phyloP scores from a whole-genome alignment of 2,888 invertebrate species.

The Dynastes maya region DNA sequence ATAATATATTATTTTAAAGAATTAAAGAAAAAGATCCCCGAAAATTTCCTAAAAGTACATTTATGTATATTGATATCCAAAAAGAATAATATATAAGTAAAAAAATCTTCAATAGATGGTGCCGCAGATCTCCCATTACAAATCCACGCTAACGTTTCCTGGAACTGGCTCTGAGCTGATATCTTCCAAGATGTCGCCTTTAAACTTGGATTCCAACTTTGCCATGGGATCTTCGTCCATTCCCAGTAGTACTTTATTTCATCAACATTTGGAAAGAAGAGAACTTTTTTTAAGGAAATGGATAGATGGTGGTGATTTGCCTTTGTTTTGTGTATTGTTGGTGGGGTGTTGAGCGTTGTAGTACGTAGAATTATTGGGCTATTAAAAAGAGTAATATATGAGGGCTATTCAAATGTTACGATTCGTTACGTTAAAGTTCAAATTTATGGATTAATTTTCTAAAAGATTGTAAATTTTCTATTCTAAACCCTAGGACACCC shows the following conservation, averaged over 20 bases:
- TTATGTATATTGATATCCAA: neutral
- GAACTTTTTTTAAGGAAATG: no score
- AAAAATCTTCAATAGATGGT: neutral
- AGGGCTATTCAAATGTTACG: no score
- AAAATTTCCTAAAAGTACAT: neutral
- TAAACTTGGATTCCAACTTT: conserved; percentile 48
- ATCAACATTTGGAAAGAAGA: neutral
- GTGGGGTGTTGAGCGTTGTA: neutral
- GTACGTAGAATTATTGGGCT: no score
- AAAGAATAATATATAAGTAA: neutral
- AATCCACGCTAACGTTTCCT: conserved; percentile 5
- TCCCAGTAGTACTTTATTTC: neutral
- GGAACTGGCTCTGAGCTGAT: conserved; percentile 37
- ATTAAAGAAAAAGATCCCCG: no score
- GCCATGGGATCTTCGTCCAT: conserved; percentile 51
- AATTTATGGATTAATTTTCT: no score
- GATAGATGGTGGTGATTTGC: no score
- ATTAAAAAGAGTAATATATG: no score
- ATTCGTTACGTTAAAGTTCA: no score
- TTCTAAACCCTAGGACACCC: no score
- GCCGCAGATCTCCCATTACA: neutral
- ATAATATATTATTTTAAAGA: no score
- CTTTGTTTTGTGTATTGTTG: neutral
- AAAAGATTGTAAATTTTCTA: no score
- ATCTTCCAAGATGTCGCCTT: conserved; percentile 50